These are phyloP conservation scores for Gallinago solitaria DNA, from an alignment of 2,797 vertebrate genomes.

Conservation along the genomic window DNA sequence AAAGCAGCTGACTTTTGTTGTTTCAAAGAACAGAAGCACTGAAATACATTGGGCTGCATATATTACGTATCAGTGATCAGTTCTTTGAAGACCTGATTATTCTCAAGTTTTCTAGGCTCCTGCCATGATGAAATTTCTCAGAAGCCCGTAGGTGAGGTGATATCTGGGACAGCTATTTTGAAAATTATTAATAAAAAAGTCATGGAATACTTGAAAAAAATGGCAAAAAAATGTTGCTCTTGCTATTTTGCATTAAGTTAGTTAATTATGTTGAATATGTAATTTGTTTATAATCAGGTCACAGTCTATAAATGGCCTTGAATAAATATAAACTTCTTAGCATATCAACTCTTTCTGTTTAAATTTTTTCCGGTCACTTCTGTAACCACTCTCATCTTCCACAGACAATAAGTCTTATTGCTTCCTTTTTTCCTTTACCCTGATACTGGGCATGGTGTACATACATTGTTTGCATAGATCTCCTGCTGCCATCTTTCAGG, in stretches of 20 bases:
- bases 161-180: neutral
- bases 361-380: neutral
- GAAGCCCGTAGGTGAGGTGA: neutral
- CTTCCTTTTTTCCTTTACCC: neutral
- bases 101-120: neutral
- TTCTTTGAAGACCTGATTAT: neutral
- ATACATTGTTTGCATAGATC: neutral
- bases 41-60: neutral
- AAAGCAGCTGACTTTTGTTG: neutral
- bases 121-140: neutral
- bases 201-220: neutral
- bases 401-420: neutral
- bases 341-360: neutral
- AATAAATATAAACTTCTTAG: neutral
- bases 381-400: neutral
- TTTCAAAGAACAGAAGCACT: neutral
- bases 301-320: neutral
- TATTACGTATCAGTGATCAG: neutral
- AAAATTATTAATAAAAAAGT: neutral
- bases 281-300: neutral
- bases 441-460: too few species aligned
- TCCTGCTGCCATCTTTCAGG: neutral
- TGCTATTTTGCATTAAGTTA: fast-evolving
- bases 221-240: neutral
- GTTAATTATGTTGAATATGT: neutral